A percentile compares a stretch with the other conserved stretches of the same genome.
phyloP scores from a whole-genome alignment of 53 echinoderm and acorn worm species.

The Temnopleurus reevesii region DNA sequence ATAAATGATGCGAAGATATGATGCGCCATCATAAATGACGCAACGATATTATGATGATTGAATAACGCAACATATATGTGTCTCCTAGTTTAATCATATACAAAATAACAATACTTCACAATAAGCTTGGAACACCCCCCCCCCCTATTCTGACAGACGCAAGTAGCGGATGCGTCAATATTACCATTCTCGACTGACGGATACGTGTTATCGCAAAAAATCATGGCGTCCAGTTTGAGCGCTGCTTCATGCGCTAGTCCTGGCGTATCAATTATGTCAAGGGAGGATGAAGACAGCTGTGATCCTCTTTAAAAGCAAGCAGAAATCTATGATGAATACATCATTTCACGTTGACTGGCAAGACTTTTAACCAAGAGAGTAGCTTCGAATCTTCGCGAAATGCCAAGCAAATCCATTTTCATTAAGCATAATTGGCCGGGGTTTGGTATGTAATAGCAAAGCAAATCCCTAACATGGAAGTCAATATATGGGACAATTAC shows the following conservation, averaged over 20 bases:
- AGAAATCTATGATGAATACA: conserved; percentile 36
- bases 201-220: not conserved
- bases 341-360: conserved; percentile 32
- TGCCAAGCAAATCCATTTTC: conserved; percentile 48
- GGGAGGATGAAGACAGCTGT: not conserved
- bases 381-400: conserved; percentile 4
- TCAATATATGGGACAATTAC: conserved; percentile 7
- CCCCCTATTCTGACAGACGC: no score
- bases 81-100: no score
- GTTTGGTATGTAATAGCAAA: conserved; percentile 19
- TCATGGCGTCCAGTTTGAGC: not conserved
- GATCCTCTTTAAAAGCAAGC: conserved; percentile 20
- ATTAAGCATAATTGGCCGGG: conserved; percentile 31
- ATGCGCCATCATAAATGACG: no score
- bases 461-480: not conserved
- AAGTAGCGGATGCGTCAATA: not conserved
- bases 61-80: no score
- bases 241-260: not conserved
- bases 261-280: conserved; percentile 7
- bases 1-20: no score
- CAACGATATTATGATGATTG: no score
- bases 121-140: no score
- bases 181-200: not conserved
- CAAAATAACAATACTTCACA: no score
- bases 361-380: not conserved